phyloP scores from a whole-genome alignment of 2,797 vertebrate species.

The Siniperca obscura region DNA sequence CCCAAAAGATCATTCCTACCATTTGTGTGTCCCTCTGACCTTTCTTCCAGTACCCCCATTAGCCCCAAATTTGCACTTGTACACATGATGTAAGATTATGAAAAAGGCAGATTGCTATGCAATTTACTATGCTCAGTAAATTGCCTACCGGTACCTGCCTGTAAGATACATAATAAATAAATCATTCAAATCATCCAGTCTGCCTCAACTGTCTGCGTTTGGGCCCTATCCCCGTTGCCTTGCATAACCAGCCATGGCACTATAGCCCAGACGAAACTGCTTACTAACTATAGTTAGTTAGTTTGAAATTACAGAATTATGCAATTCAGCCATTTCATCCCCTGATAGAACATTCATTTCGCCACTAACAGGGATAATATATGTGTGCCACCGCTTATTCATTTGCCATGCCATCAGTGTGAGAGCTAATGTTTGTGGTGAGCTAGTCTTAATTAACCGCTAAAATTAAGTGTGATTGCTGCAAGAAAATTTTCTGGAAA shows the following conservation, averaged over 20 bases:
- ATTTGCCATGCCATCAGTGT: slow-evolving; percentile 21
- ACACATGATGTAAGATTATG: background rate
- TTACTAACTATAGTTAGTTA: too few species aligned
- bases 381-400: background rate
- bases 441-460: slow-evolving; percentile 22
- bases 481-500: background rate
- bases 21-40: background rate
- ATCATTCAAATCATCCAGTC: too few species aligned
- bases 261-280: too few species aligned
- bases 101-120: background rate
- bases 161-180: too few species aligned
- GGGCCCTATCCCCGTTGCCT: too few species aligned
- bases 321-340: too few species aligned
- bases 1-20: background rate
- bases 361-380: background rate
- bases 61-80: background rate
- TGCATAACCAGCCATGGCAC: too few species aligned
- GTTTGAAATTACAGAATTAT: too few species aligned
- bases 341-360: background rate
- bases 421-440: background rate
- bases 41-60: background rate
- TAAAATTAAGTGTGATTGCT: slow-evolving; percentile 19
- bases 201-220: too few species aligned
- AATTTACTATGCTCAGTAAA: background rate
- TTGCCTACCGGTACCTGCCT: background rate